Conservation (phyloP, 2,797 vertebrate species). For the Gymnoscopelus microlampas region DNA sequence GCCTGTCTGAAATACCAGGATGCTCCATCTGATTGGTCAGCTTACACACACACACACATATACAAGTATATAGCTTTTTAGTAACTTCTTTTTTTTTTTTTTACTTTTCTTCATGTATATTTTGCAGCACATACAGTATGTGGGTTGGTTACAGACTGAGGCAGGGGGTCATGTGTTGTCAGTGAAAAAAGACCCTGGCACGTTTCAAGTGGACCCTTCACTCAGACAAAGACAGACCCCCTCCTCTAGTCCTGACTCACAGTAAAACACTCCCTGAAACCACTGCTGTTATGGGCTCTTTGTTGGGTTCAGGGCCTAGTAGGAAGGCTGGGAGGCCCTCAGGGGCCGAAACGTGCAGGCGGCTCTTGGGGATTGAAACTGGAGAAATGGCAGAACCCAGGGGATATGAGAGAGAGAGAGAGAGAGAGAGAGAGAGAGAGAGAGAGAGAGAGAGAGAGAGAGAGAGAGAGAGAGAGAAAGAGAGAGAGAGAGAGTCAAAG, state of each 20-base stretch:
- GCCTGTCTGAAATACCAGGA: too few species aligned
- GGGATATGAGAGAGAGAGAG: constrained; percentile 54
- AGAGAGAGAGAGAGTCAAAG: constrained; percentile 35
- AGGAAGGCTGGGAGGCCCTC: constrained; percentile 47
- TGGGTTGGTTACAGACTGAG: too few species aligned
- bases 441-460: constrained; percentile 5
- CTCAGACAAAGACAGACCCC: too few species aligned
- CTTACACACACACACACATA: constrained; percentile 4
- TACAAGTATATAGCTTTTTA: too few species aligned
- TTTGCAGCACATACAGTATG: too few species aligned
- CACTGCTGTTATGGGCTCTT: constrained; percentile 57
- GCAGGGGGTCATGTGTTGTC: too few species aligned
- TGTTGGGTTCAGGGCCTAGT: constrained; percentile 53
- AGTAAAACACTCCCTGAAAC: constrained; percentile 38
- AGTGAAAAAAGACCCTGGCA: too few species aligned
- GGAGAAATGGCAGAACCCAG: constrained; percentile 70
- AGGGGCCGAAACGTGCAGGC: constrained; percentile 41
- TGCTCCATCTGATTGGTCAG: too few species aligned
- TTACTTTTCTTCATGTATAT: too few species aligned
- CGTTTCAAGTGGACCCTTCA: too few species aligned
- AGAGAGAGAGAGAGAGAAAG: neutral
- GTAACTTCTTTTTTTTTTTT: too few species aligned
- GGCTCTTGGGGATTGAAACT: constrained; percentile 65
- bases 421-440: constrained; percentile 56
- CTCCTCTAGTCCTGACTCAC: too few species aligned